Percentiles rank a stretch among this genome's conserved stretches.
Conservation (phyloP, 2,797 vertebrate species). For the Synaphobranchus kaupii region DNA sequence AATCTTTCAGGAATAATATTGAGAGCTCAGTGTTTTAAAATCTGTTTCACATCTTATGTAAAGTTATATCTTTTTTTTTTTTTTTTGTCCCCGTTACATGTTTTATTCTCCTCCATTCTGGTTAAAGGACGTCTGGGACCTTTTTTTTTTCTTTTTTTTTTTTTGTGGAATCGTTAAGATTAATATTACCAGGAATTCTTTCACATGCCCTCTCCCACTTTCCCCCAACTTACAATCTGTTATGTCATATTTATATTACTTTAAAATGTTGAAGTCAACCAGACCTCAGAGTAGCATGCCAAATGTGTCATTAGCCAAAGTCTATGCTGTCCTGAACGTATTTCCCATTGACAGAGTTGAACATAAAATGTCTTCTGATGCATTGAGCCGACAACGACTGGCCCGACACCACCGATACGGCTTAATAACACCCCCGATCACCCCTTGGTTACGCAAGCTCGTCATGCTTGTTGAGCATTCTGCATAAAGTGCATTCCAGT, state of each 20-base stretch:
- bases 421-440: neutral
- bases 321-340: neutral
- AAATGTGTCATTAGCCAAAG: slow-evolving; percentile 2
- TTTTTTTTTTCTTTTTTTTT: neutral
- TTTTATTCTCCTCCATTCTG: neutral
- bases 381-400: neutral
- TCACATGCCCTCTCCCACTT: slow-evolving; percentile 40
- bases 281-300: neutral
- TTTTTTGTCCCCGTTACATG: neutral
- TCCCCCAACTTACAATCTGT: slow-evolving; percentile 47
- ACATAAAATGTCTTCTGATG: neutral
- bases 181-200: neutral
- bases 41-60: neutral
- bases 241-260: slow-evolving; percentile 24
- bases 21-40: slow-evolving; percentile 53
- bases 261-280: slow-evolving; percentile 23
- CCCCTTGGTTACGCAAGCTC: neutral
- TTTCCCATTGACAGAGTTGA: neutral
- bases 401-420: neutral
- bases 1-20: slow-evolving; percentile 58
- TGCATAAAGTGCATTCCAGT: neutral
- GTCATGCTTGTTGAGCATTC: neutral
- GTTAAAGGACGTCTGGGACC: neutral
- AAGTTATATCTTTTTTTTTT: slow-evolving; percentile 44
- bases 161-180: slow-evolving; percentile 11